phyloP scores from a whole-genome alignment of 2,888 invertebrate genomes.

The Amitus sp. region DNA sequence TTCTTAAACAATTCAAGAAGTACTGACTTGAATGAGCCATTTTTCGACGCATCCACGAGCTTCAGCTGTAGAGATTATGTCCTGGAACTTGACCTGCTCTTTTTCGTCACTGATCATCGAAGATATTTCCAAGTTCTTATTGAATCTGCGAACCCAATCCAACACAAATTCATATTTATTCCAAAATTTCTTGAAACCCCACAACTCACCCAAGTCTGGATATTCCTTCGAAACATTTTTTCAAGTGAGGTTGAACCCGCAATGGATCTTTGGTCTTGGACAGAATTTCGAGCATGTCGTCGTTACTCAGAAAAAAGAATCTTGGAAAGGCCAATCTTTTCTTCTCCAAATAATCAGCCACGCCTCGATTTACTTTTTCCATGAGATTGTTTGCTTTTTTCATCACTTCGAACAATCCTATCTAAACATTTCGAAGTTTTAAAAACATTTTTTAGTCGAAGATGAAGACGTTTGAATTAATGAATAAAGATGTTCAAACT shows the following conservation, averaged over 20 bases:
- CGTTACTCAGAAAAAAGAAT: conserved; percentile 91
- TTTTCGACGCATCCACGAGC: conserved; percentile 86
- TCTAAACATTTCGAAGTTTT: conserved; percentile 38
- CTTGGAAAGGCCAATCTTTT: conserved; percentile 86
- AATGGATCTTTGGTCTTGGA: conserved; percentile 89
- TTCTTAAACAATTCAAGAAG: not conserved
- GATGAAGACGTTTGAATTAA: too few relatives aligned
- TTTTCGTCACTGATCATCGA: conserved; percentile 82
- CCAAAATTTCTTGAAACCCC: too few relatives aligned
- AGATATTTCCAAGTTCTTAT: conserved; percentile 76
- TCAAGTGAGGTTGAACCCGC: conserved; percentile 85
- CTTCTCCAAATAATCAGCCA: conserved; percentile 84
- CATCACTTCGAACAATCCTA: conserved; percentile 78
- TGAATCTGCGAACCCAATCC: conserved; percentile 69
- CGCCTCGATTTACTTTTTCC: conserved; percentile 85
- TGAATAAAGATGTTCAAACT: too few relatives aligned
- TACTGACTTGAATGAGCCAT: conserved; percentile 75
- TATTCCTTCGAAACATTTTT: conserved; percentile 90
- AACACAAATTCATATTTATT: too few relatives aligned
- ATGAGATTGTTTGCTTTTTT: conserved; percentile 75
- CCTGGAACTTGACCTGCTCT: conserved; percentile 75
- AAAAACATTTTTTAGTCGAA: too few relatives aligned
- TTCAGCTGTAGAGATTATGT: conserved; percentile 74
- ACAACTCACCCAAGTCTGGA: conserved; percentile 71
- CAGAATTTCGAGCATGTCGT: conserved; percentile 89